phyloP scores from a whole-genome alignment of 2,888 invertebrate genomes.

The Agrochola litura region DNA sequence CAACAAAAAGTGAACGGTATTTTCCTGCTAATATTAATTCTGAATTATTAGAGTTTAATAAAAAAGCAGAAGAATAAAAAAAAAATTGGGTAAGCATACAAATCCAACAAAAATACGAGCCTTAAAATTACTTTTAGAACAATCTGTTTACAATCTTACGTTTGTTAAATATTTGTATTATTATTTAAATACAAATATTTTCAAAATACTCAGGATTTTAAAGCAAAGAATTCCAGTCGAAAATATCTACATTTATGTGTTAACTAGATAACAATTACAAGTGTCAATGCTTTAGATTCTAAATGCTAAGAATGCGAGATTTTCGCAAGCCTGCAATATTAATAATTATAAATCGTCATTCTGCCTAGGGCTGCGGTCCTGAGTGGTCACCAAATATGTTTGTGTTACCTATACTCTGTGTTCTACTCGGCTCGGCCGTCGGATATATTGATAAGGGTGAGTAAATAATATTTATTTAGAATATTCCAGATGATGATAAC shows the following conservation, averaged over 20 bases:
- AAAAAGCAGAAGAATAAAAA: not conserved
- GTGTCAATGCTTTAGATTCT: not conserved
- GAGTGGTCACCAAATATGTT: slow-evolving; percentile 76
- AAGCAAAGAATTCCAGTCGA: not conserved
- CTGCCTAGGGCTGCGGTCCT: slow-evolving; percentile 69
- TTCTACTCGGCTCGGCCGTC: slow-evolving; percentile 75
- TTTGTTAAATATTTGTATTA: not conserved
- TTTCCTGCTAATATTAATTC: not conserved
- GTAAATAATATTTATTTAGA: slow-evolving; percentile 51
- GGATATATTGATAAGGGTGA: slow-evolving; percentile 82
- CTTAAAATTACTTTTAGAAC: not conserved
- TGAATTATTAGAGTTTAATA: not conserved
- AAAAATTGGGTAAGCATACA: slow-evolving; percentile 19
- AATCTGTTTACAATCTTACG: not conserved
- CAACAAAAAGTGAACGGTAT: not conserved
- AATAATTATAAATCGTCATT: slow-evolving; percentile 65
- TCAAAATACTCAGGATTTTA: not conserved
- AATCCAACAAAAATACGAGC: not conserved
- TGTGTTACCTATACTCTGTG: slow-evolving; percentile 71
- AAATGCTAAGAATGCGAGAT: slow-evolving; percentile 12
- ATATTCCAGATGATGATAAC: slow-evolving; percentile 24
- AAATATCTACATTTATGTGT: not conserved
- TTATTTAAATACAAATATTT: not conserved
- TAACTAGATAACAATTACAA: not conserved
- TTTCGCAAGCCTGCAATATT: slow-evolving; percentile 15